Base-by-base conservation (phyloP, 2,888 invertebrate species). In the Erebia epiphron region DNA sequence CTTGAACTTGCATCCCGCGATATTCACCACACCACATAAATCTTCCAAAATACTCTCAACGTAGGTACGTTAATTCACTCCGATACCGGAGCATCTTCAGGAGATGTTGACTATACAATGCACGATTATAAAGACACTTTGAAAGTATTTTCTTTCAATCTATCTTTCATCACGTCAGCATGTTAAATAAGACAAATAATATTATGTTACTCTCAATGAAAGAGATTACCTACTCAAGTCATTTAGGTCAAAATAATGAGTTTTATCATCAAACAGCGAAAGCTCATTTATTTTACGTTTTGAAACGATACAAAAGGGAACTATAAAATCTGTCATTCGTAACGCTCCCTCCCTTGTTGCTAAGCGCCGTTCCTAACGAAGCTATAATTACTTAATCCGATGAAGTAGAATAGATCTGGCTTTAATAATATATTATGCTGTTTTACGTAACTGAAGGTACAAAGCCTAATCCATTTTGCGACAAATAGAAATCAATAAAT, bases 331-430 rank as follows among this genome's bases (percentile, higher is more conserved):
- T 60, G 60, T 41, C 60, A 60, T 16, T 60, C 14, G 60, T 60
- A 58, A 58, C 14, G 35, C n/a, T 60, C 43, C 41, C 60, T 16
- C 60, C 60, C 41, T 60, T 41, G 60, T 60, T 60, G 16, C 60
- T 43, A 60, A 41, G 60, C 60, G 16, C 11, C 21, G 9, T 18
- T 62, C 7, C 62, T 14, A 62, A 18, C 49, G 14, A 49, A 46
- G 49, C 21, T 62, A 21, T 21, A 62, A 62, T 21, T 21, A 49
- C 18, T 49, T 21, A 13, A 46, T 60, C 60, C n/a, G 41, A 41
- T 58, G 26, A 35, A 58, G 35, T 14, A 57, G 26, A 57, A 26
- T 10, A 10, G 26, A 16, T n/a, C n/a, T 16, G 9, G 16, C 9
- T 9, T 16, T 9, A 52, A 10, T 52, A 52, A 7, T 16, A 52